Evolutionary conservation across 2,113 vertebrate species (phyloP).

Genomic region (Elaphurus davidianus): DNA sequence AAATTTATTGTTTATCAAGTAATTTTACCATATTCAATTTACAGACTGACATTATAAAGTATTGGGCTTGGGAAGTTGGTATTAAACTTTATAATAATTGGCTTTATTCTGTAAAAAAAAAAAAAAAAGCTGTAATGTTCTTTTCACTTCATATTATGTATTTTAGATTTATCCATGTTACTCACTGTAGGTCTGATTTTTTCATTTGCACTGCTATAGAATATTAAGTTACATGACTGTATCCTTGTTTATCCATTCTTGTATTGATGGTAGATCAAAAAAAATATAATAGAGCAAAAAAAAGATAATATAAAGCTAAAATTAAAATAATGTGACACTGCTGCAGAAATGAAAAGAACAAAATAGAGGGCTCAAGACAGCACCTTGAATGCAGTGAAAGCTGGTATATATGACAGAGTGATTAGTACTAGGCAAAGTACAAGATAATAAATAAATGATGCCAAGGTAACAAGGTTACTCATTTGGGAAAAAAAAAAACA

Average conservation of each 20-base stretch:
- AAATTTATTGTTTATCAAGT: background rate
- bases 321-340: background rate
- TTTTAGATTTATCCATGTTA: background rate
- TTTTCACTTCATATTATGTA: background rate
- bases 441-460: background rate
- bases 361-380: background rate
- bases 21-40: background rate
- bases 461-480: background rate
- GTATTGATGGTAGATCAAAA: background rate
- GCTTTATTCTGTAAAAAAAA: background rate
- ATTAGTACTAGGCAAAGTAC: background rate
- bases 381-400: background rate
- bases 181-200: background rate
- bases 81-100: constrained; percentile 9
- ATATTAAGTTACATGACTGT: background rate
- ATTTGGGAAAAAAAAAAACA: background rate
- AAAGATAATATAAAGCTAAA: background rate
- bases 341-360: background rate
- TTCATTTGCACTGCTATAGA: background rate
- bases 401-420: background rate
- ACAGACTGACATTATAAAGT: background rate
- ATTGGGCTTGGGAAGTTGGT: background rate
- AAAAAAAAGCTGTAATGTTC: background rate
- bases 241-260: background rate
- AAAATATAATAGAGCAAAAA: background rate